Base-by-base conservation (phyloP, 2,113 vertebrate species). In the Pelmatolapia mariae region DNA sequence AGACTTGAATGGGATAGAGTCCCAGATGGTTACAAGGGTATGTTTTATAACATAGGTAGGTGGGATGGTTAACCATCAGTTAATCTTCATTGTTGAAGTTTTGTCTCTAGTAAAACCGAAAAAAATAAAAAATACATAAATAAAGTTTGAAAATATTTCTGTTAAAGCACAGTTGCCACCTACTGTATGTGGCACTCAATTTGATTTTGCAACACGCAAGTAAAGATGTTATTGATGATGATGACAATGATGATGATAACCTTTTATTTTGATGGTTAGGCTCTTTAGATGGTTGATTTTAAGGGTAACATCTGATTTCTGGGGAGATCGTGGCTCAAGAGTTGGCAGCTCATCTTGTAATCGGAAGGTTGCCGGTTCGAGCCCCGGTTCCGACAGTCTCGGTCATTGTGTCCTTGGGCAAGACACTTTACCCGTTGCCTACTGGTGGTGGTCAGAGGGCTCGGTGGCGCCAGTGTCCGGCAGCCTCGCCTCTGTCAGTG, bases 41-140 rank as follows among this genome's bases (percentile, higher is more conserved):
- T 73, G 38, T 73, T 73, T 45, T 71, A 4, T 43, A 24, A 18
- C 38, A 26, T 43, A 40, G 36, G 36, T 40, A 73, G 22, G 38
- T 73, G 68, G 68, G 22, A 6, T 73, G 66, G 68, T 43, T 45
- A 73, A 73, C 22, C 5, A 2, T 43, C 66, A 73, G 66, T 73
- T 73, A 4, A 3, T 26, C 3, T 26, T 71, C 8, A 71, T 10
- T 71, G 36, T 24, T 24, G n/a, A 71, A 26, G 0, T 40, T 43
- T 71, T 43, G 2, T 3, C 38, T 43, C n/a, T 43, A 16, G 3
- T 26, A 43, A 71, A 43, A 71, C 0, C 1, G 0, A 43, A 71
- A 71, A 36, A 63, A 63, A 31, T 2, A 59, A 63, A 36, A 61
- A 63, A 36, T n/a, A 36, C 18, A n/a, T 12, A 8, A 38, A 66